Evolutionary conservation across 2,113 vertebrate species (phyloP).

Genomic region (Dunckerocampus dactyliophorus): DNA sequence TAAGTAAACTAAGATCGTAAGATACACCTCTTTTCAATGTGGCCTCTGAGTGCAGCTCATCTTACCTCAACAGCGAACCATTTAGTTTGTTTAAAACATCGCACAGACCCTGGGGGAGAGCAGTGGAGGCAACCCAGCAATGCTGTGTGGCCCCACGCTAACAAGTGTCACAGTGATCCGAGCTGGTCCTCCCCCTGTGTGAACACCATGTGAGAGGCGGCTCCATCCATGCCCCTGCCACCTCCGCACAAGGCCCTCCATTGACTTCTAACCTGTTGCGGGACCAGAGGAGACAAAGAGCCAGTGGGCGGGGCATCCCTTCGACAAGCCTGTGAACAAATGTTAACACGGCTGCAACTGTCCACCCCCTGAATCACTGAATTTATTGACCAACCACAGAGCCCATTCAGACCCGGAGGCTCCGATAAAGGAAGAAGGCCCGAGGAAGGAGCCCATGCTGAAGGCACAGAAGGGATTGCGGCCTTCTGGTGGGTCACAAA

Average conservation of each 20-base stretch:
- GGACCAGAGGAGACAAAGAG: slow-evolving; percentile 83
- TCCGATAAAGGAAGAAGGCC: slow-evolving; percentile 58
- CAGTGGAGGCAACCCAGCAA: slow-evolving; percentile 17
- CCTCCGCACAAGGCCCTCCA: slow-evolving; percentile 85
- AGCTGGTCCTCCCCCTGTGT: slow-evolving; percentile 66
- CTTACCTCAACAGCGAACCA: slow-evolving; percentile 46
- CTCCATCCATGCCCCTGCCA: slow-evolving; percentile 74
- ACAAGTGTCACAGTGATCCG: slow-evolving; percentile 68
- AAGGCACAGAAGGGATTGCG: slow-evolving; percentile 71
- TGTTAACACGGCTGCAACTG: slow-evolving; percentile 88
- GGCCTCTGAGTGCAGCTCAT: slow-evolving; percentile 53
- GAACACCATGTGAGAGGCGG: slow-evolving; percentile 69
- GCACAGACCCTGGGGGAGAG: slow-evolving; percentile 25
- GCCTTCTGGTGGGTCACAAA: slow-evolving; percentile 79
- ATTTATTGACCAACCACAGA: slow-evolving; percentile 97
- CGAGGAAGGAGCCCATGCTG: slow-evolving; percentile 45
- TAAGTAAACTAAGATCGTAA: slow-evolving; percentile 55
- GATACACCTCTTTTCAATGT: slow-evolving; percentile 54
- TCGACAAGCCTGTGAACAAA: slow-evolving; percentile 92
- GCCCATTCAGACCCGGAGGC: slow-evolving; percentile 77
- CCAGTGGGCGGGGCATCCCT: slow-evolving; percentile 76
- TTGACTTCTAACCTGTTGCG: slow-evolving; percentile 90
- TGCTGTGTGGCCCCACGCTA: slow-evolving; percentile 54
- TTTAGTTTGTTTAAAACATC: slow-evolving; percentile 49
- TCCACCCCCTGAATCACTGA: slow-evolving; percentile 84